Conservation (phyloP, 2,888 invertebrate species). For the Sarcophaga rosellei region DNA sequence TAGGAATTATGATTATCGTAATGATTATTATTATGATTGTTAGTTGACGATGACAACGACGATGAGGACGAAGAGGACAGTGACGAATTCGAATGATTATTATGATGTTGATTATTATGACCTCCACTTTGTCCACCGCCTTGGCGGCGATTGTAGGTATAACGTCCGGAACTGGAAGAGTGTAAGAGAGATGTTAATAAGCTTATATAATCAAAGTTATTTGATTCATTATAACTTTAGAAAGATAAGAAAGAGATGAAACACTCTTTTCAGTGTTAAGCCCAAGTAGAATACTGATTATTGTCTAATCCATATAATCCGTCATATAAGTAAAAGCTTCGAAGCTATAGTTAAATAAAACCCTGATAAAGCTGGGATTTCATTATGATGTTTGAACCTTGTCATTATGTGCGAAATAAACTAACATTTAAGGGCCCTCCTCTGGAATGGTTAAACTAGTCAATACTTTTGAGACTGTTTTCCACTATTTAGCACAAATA, state of each 20-base stretch:
- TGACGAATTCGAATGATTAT: conserved; percentile 74
- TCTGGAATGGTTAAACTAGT: not conserved
- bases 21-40: conserved; percentile 71
- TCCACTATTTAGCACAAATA: too few relatives aligned
- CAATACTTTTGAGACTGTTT: too few relatives aligned
- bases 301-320: too few relatives aligned
- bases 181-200: not conserved
- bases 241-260: not conserved
- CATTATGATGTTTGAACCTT: too few relatives aligned
- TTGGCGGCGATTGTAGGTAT: conserved; percentile 78
- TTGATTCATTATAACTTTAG: not conserved
- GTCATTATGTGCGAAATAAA: too few relatives aligned
- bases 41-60: conserved; percentile 72
- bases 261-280: too few relatives aligned
- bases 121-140: conserved; percentile 71
- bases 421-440: not conserved
- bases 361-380: too few relatives aligned
- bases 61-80: conserved; percentile 70
- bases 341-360: too few relatives aligned
- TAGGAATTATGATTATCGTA: conserved; percentile 71
- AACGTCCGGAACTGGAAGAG: conserved; percentile 74
- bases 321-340: too few relatives aligned
- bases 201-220: not conserved
- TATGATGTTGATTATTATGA: conserved; percentile 67
- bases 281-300: too few relatives aligned